A percentile compares a stretch with the other conserved stretches of the same genome.
These are phyloP conservation scores for Andrena chrysosceles DNA, from an alignment of 2,888 invertebrate species.

Conservation along the genomic window DNA sequence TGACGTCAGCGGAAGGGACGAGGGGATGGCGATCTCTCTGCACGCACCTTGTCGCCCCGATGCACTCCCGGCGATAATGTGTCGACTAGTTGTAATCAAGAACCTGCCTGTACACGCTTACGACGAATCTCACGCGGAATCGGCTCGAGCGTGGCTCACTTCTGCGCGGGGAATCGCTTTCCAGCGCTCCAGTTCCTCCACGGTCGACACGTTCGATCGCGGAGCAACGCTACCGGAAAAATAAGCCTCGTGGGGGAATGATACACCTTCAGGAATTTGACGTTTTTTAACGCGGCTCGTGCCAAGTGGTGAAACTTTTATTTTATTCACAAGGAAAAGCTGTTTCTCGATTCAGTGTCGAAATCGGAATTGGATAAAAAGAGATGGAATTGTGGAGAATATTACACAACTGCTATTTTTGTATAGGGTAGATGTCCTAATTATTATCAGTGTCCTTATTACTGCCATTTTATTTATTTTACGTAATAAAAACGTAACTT, in stretches of 20 bases:
- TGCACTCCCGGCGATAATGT: conserved; percentile 35
- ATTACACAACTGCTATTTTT: too few relatives aligned
- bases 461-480: too few relatives aligned
- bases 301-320: too few relatives aligned
- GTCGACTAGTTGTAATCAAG: conserved; percentile 49
- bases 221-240: not conserved
- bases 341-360: too few relatives aligned
- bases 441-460: too few relatives aligned
- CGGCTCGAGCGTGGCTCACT: not conserved
- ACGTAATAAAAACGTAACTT: too few relatives aligned
- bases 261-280: too few relatives aligned
- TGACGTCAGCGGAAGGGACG: conserved; percentile 46
- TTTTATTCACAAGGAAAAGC: too few relatives aligned
- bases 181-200: not conserved
- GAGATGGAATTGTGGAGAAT: too few relatives aligned
- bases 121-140: conserved; percentile 31
- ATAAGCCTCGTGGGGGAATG: not conserved
- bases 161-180: not conserved
- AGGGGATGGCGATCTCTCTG: conserved; percentile 19
- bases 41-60: conserved; percentile 33
- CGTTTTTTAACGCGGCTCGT: too few relatives aligned
- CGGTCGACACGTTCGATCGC: conserved; percentile 8
- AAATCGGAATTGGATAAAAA: too few relatives aligned
- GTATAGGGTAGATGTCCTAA: too few relatives aligned
- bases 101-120: conserved; percentile 6